phyloP scores from a whole-genome alignment of 2,797 vertebrate species.

The Rhinichthys osculus region DNA sequence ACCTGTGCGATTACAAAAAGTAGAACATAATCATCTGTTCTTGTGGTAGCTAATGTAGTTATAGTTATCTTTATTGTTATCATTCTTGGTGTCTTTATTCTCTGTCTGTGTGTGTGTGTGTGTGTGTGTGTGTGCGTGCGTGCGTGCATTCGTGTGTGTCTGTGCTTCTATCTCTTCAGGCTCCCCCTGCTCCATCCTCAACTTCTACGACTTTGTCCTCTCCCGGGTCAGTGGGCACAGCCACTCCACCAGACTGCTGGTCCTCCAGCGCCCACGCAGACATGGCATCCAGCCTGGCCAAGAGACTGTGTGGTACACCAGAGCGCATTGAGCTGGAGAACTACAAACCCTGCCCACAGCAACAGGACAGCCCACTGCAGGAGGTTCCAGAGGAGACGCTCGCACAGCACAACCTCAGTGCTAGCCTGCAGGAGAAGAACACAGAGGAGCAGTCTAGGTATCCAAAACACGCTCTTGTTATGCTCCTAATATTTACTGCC shows the following conservation, averaged over 20 bases:
- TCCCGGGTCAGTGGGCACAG: slow-evolving; percentile 69
- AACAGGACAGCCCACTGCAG: slow-evolving; percentile 71
- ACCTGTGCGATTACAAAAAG: background rate
- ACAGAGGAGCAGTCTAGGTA: slow-evolving; percentile 57
- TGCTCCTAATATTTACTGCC: background rate
- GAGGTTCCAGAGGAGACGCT: slow-evolving; percentile 90
- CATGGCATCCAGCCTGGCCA: slow-evolving; percentile 78
- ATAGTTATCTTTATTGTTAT: background rate
- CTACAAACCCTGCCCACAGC: slow-evolving; percentile 76
- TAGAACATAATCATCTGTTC: background rate
- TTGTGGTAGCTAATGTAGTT: background rate
- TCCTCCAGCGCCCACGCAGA: slow-evolving; percentile 67
- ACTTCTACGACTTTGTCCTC: slow-evolving; percentile 26
- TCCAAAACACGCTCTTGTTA: background rate
- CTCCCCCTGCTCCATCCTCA: slow-evolving; percentile 44
- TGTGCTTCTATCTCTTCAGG: background rate
- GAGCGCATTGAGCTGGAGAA: slow-evolving; percentile 94
- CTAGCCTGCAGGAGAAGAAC: slow-evolving; percentile 77
- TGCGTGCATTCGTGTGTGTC: too few relatives aligned
- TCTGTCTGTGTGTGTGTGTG: too few relatives aligned
- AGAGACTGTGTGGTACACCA: slow-evolving; percentile 81
- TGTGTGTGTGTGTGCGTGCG: too few relatives aligned
- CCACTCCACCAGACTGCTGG: slow-evolving; percentile 79
- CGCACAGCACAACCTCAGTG: slow-evolving; percentile 87
- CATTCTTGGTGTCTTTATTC: background rate